A percentile compares a stretch with the other conserved stretches of the same genome.
These are phyloP conservation scores for Morelia viridis DNA, from an alignment of 2,797 vertebrate species.

Conservation along the genomic window DNA sequence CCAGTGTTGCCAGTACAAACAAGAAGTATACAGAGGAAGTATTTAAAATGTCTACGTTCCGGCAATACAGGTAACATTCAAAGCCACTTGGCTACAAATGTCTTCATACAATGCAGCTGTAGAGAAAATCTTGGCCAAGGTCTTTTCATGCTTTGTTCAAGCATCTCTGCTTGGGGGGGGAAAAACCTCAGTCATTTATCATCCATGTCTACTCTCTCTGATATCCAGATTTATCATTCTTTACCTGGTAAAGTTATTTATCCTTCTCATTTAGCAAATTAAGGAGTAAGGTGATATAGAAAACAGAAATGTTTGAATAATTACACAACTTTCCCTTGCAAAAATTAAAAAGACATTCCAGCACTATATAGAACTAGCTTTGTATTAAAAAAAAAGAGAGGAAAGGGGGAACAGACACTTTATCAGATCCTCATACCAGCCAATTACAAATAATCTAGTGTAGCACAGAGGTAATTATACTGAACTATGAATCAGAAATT, in stretches of 20 bases:
- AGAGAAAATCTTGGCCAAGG: background rate
- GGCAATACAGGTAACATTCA: background rate
- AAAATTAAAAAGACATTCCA: background rate
- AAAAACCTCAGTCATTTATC: background rate
- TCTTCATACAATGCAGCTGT: constrained; percentile 20
- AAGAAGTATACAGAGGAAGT: constrained; percentile 30
- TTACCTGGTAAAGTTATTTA: constrained; percentile 27
- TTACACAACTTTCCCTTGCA: background rate
- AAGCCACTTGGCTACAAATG: background rate
- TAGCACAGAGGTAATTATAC: background rate
- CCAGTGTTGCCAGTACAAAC: constrained; percentile 35
- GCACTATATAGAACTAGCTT: background rate
- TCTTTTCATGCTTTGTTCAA: background rate
- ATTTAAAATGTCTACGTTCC: constrained; percentile 29
- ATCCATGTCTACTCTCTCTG: background rate
- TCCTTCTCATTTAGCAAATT: accelerated
- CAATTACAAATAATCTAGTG: background rate
- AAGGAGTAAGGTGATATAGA: constrained; percentile 30
- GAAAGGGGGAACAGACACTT: background rate
- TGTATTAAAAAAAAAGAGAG: background rate
- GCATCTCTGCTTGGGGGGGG: accelerated
- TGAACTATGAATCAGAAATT: background rate
- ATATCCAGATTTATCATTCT: constrained; percentile 3
- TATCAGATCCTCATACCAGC: background rate
- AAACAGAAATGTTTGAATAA: constrained; percentile 24